phyloP scores from a whole-genome alignment of 2,888 invertebrate genomes.

The Synergus umbraculus region DNA sequence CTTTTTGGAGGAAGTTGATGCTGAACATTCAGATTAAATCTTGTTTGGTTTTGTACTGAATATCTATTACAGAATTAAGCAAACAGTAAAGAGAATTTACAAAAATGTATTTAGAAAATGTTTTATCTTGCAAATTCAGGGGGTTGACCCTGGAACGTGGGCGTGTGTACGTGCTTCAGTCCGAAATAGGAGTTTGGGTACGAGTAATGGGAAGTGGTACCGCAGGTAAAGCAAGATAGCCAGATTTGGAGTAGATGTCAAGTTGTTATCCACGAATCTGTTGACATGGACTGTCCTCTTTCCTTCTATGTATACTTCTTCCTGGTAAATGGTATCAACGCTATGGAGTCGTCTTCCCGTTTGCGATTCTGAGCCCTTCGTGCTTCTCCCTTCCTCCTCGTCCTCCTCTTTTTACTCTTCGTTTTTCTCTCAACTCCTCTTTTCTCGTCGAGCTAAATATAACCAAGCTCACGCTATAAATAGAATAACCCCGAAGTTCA shows the following conservation, averaged over 20 bases:
- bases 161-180: slow-evolving; percentile 16
- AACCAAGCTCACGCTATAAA: slow-evolving; percentile 57
- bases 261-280: slow-evolving; percentile 53
- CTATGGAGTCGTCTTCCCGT: slow-evolving; percentile 29
- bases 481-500: slow-evolving; percentile 65
- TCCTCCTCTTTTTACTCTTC: slow-evolving; percentile 21
- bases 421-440: slow-evolving; percentile 43
- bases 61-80: neutral
- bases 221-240: slow-evolving; percentile 51
- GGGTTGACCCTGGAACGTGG: slow-evolving; percentile 29
- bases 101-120: neutral
- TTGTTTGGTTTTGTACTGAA: neutral
- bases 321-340: slow-evolving; percentile 17
- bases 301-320: slow-evolving; percentile 28
- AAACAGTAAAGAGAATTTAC: neutral
- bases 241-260: slow-evolving; percentile 60
- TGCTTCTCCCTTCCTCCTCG: slow-evolving; percentile 40
- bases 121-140: slow-evolving; percentile 15
- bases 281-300: slow-evolving; percentile 47
- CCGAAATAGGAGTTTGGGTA: slow-evolving; percentile 35
- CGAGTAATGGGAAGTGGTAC: slow-evolving; percentile 33
- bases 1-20: no score
- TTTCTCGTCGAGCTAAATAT: slow-evolving; percentile 68
- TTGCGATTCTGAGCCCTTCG: slow-evolving; percentile 40
- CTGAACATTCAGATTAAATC: neutral